Evolutionary conservation across 2,888 invertebrate genomes (phyloP).

Genomic region (Anticlea derivata): DNA sequence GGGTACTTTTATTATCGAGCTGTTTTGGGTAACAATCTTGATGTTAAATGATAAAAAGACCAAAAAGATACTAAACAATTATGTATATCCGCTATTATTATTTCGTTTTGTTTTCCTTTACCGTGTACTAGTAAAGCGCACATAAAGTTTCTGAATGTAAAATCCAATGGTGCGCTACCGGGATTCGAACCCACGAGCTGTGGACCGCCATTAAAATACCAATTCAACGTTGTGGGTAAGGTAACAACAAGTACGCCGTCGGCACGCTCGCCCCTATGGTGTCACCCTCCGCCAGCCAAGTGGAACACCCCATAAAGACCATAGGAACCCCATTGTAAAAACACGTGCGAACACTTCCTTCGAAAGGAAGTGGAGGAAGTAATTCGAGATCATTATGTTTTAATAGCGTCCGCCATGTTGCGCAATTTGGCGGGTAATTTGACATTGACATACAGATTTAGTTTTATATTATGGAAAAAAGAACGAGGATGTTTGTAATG

Average conservation of each 20-base stretch:
- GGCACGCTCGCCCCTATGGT: slow-evolving; percentile 11
- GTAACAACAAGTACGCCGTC: slow-evolving; percentile 5
- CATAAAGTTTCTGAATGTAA: too few species aligned
- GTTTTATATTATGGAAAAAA: not conserved
- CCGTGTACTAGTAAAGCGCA: too few species aligned
- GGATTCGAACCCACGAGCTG: too few species aligned
- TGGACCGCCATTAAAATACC: too few species aligned
- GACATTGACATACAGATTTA: slow-evolving; percentile 12
- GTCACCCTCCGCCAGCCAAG: slow-evolving; percentile 25
- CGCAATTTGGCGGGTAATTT: slow-evolving; percentile 36
- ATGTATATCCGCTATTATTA: too few species aligned
- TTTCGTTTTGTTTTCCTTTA: too few species aligned
- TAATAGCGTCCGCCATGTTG: slow-evolving; percentile 33
- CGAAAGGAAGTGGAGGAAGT: slow-evolving; percentile 34
- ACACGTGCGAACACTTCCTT: slow-evolving; percentile 45
- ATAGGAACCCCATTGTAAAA: slow-evolving; percentile 35
- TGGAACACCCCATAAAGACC: slow-evolving; percentile 27
- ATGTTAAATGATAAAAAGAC: too few species aligned
- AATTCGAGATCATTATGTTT: slow-evolving; percentile 22
- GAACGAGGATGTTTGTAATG: too few species aligned
- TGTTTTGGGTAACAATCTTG: too few species aligned
- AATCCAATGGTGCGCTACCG: too few species aligned
- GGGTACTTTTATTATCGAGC: too few species aligned
- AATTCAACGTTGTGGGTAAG: not conserved
- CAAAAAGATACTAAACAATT: too few species aligned